Evolutionary conservation across 2,113 vertebrate species (phyloP).

Genomic region (Sardina pilchardus): DNA sequence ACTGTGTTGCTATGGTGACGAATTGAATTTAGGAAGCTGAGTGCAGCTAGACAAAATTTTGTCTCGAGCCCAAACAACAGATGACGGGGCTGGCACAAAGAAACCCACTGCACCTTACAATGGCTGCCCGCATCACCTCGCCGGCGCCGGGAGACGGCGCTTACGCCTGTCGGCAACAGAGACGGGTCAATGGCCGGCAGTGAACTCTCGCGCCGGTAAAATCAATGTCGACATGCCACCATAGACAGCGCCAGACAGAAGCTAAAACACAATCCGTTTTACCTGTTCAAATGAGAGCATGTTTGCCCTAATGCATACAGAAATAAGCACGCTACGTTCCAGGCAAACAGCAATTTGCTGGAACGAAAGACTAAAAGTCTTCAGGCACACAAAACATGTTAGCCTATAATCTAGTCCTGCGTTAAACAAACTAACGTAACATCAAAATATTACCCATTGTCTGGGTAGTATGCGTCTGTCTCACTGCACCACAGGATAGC

Average conservation of each 20-base stretch:
- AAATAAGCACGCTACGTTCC: constrained; percentile 19
- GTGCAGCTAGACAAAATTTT: constrained; percentile 53
- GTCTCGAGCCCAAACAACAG: constrained; percentile 44
- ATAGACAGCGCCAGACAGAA: constrained; percentile 18
- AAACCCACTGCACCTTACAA: constrained; percentile 13
- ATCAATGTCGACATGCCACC: constrained; percentile 62
- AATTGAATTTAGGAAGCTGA: constrained; percentile 59
- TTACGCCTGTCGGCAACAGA: constrained; percentile 39
- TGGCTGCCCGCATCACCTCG: neutral
- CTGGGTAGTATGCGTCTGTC: neutral
- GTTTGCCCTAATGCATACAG: constrained; percentile 35
- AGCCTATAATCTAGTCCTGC: neutral
- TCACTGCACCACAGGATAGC: neutral
- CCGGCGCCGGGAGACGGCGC: neutral
- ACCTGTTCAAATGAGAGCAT: constrained; percentile 30
- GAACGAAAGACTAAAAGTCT: neutral
- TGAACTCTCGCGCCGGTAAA: constrained; percentile 57
- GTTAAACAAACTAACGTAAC: neutral
- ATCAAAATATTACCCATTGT: neutral
- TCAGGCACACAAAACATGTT: neutral
- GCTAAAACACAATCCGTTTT: neutral
- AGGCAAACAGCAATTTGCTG: constrained; percentile 37
- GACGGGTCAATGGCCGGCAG: constrained; percentile 63
- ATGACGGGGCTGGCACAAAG: constrained; percentile 35
- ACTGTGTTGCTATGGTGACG: constrained; percentile 72